A percentile compares a stretch with the other conserved stretches of the same genome.
Evolutionary conservation across 2,113 vertebrate species (phyloP).

Genomic region (Romanogobio albipinnatus): DNA sequence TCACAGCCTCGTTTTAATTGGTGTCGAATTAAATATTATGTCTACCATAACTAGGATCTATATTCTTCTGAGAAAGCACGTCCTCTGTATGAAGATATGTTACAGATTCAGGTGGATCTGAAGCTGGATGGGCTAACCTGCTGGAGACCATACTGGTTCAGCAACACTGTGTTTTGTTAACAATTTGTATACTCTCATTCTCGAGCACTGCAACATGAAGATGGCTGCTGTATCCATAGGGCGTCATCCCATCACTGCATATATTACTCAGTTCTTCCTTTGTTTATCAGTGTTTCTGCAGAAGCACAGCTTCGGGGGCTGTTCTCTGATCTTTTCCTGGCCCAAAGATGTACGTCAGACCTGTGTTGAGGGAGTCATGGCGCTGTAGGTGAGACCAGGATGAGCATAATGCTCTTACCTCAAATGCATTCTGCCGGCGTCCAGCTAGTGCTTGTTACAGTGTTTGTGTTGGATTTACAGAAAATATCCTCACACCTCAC

Average conservation of each 20-base stretch:
- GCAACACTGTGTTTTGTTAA: background rate
- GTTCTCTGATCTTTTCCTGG: slow-evolving; percentile 44
- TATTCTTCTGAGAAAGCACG: background rate
- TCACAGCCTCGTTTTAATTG: background rate
- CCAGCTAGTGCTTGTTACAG: slow-evolving; percentile 29
- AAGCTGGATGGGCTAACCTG: background rate
- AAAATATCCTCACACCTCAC: slow-evolving; percentile 14
- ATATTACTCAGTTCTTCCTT: slow-evolving; percentile 23
- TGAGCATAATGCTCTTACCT: slow-evolving; percentile 39
- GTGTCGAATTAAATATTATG: background rate
- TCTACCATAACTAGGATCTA: background rate
- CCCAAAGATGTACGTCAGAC: slow-evolving; percentile 32
- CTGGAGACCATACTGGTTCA: background rate
- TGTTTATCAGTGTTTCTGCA: slow-evolving; percentile 53
- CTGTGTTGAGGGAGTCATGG: slow-evolving; percentile 12
- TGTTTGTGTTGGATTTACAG: slow-evolving; percentile 27
- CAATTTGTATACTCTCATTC: slow-evolving; percentile 35
- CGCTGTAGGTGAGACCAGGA: slow-evolving; percentile 39
- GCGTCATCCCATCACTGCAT: slow-evolving; percentile 38
- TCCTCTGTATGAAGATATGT: background rate
- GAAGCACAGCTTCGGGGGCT: slow-evolving; percentile 38
- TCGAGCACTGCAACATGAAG: background rate
- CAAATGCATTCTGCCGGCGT: slow-evolving; percentile 37
- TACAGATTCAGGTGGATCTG: slow-evolving; percentile 20
- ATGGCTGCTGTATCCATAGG: slow-evolving; percentile 42